These are phyloP conservation scores for Epinephelus cyanopodus DNA, from an alignment of 2,113 vertebrate genomes.

Conservation along the genomic window DNA sequence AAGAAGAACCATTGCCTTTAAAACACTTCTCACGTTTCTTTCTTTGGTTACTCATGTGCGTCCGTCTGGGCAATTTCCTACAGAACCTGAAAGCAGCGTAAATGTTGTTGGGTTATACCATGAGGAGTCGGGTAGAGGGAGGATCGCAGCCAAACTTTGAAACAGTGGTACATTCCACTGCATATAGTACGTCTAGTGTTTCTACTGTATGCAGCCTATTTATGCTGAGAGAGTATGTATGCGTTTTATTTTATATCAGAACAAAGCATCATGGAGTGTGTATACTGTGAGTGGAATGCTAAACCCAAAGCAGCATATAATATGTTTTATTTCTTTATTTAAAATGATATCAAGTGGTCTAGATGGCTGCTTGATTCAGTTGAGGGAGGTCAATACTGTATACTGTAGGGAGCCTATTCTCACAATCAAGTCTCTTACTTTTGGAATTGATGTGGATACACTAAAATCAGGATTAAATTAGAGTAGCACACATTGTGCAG, in stretches of 20 bases:
- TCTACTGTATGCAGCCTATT: not conserved
- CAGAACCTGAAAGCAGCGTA: slow-evolving; percentile 53
- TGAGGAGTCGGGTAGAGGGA: slow-evolving; percentile 15
- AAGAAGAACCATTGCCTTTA: not conserved
- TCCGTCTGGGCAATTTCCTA: not conserved
- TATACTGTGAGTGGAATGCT: not conserved
- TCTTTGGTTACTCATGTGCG: not conserved
- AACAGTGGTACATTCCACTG: slow-evolving; percentile 57
- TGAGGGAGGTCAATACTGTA: not conserved
- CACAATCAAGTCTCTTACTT: not conserved
- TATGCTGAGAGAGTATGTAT: not conserved
- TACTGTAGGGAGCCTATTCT: not conserved
- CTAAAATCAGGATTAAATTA: not conserved
- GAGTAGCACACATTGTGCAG: too few relatives aligned
- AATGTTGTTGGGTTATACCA: slow-evolving; percentile 65
- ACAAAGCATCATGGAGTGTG: not conserved
- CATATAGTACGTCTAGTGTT: not conserved
- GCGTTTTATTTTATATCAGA: not conserved
- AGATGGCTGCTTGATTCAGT: not conserved
- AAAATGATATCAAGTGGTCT: not conserved
- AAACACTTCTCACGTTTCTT: not conserved
- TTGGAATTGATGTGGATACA: not conserved
- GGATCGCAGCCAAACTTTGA: slow-evolving; percentile 34
- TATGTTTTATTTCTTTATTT: not conserved
- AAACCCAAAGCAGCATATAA: not conserved